A percentile compares a stretch with the other conserved stretches of the same genome.
Evolutionary conservation across 1,140 invertebrate genomes (phyloP).

Genomic region (Megalonaias nervosa): DNA sequence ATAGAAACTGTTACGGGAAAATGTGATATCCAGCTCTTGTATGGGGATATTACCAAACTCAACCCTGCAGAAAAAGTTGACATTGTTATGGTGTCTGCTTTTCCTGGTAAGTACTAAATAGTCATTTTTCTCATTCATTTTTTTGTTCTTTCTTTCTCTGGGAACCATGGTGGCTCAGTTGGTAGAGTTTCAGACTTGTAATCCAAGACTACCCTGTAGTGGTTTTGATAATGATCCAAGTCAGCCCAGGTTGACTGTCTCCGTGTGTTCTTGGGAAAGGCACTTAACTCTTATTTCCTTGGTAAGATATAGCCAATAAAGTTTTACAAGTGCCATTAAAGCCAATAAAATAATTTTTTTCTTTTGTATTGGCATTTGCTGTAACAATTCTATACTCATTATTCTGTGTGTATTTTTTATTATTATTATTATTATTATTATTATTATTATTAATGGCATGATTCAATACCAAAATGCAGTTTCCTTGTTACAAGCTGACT

Average conservation of each 20-base stretch:
- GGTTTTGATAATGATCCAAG: too few relatives aligned
- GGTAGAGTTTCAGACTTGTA: neutral
- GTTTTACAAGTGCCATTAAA: too few relatives aligned
- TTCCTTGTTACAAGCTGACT: neutral
- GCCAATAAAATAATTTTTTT: too few relatives aligned
- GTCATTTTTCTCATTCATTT: neutral
- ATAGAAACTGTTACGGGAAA: constrained; percentile 28
- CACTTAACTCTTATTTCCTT: too few relatives aligned
- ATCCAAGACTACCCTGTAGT: neutral
- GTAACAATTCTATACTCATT: too few relatives aligned
- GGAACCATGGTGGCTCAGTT: neutral
- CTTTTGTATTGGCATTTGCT: too few relatives aligned
- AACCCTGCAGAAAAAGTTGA: constrained; percentile 60
- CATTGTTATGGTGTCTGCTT: constrained; percentile 68
- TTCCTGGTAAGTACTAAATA: constrained; percentile 48
- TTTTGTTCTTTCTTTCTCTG: neutral
- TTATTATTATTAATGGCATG: neutral
- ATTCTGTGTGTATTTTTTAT: too few relatives aligned
- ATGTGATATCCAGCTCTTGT: constrained; percentile 58
- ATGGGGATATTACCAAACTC: constrained; percentile 66
- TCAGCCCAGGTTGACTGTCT: too few relatives aligned
- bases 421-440: too few relatives aligned
- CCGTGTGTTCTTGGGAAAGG: too few relatives aligned
- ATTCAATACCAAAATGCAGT: too few relatives aligned
- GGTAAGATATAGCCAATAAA: too few relatives aligned